phyloP scores from a whole-genome alignment of 2,797 vertebrate species.

The Enteromius radiatus region DNA sequence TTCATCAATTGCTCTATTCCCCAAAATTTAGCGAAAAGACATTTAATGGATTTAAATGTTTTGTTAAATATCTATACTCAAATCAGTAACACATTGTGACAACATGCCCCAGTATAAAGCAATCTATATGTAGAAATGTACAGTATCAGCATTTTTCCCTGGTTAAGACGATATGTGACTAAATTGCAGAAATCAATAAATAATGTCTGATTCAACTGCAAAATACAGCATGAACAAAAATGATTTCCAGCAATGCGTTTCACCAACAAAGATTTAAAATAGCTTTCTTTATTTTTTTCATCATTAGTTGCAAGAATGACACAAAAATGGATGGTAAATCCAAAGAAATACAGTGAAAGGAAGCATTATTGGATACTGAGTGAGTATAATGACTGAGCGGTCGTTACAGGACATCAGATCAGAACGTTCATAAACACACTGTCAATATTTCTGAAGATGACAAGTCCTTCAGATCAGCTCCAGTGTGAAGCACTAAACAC shows the following conservation, averaged over 20 bases:
- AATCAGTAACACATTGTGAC: not conserved
- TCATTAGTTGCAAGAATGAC: constrained; percentile 82
- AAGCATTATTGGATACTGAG: constrained; percentile 77
- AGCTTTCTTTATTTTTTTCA: constrained; percentile 78
- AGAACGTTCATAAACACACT: not conserved
- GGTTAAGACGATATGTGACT: not conserved
- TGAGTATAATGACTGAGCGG: constrained; percentile 70
- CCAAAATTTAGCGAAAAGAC: rapidly evolving
- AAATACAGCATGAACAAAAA: constrained; percentile 24
- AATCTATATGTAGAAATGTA: not conserved
- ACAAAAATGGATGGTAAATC: constrained; percentile 77
- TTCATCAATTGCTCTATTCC: not conserved
- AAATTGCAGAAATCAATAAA: not conserved
- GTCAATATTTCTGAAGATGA: not conserved
- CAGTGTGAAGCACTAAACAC: not conserved
- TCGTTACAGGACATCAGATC: constrained; percentile 58
- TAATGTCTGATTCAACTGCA: not conserved
- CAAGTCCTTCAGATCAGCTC: not conserved
- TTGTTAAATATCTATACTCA: not conserved
- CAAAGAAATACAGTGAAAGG: constrained; percentile 78
- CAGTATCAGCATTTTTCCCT: not conserved
- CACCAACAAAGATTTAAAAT: constrained; percentile 71
- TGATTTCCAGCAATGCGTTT: not conserved
- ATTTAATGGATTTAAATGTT: not conserved
- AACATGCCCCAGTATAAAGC: not conserved